Evolutionary conservation across 2,888 invertebrate genomes (phyloP).

Genomic region (Tiliacea citrago): DNA sequence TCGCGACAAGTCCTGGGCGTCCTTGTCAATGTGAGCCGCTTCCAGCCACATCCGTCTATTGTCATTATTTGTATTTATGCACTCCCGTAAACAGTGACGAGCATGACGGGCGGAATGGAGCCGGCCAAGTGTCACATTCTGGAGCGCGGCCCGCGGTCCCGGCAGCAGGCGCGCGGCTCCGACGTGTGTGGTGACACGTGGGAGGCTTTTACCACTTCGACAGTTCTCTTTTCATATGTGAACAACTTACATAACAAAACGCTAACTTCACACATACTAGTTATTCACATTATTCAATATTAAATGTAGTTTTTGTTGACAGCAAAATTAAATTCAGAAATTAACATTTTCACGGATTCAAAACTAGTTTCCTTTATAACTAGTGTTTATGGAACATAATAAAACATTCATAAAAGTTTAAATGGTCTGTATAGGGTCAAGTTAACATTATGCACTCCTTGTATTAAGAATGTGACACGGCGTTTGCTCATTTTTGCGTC

Average conservation of each 20-base stretch:
- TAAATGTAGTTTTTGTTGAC: conserved; percentile 59
- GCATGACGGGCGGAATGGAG: conserved; percentile 78
- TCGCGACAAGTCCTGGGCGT: conserved; percentile 89
- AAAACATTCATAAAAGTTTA: conserved; percentile 83
- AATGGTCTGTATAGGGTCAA: conserved; percentile 86
- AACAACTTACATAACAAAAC: conserved; percentile 55
- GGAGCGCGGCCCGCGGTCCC: conserved; percentile 40
- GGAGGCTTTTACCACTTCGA: conserved; percentile 76
- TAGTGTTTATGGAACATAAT: conserved; percentile 83
- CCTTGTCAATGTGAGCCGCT: conserved; percentile 91
- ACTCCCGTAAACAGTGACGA: conserved; percentile 85
- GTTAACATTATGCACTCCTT: conserved; percentile 87
- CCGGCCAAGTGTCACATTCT: conserved; percentile 58
- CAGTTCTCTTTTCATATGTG: conserved; percentile 60
- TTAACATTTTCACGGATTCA: conserved; percentile 80
- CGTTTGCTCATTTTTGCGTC: conserved; percentile 89
- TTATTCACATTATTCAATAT: conserved; percentile 56
- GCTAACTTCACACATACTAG: conserved; percentile 65
- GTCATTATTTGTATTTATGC: conserved; percentile 88
- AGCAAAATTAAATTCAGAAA: conserved; percentile 63
- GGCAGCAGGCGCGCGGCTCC: conserved; percentile 48
- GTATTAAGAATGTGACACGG: conserved; percentile 84
- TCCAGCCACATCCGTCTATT: conserved; percentile 90
- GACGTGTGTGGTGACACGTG: conserved; percentile 81
- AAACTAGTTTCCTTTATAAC: conserved; percentile 78